Conservation (phyloP, 2,797 vertebrate genomes). For the Myotis myotis region DNA sequence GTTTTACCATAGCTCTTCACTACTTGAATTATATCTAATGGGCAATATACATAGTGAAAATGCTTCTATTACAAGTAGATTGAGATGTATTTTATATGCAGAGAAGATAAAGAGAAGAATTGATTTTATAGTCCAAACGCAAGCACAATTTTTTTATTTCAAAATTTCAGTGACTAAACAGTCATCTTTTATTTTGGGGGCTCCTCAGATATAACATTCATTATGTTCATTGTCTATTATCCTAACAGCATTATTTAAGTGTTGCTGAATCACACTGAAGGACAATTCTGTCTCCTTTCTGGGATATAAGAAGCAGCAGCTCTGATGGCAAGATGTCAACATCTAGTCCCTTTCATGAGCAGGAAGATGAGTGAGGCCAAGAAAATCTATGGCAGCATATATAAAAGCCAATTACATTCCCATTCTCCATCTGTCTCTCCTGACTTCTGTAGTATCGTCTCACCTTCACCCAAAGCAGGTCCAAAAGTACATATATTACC, state of each 20-base stretch:
- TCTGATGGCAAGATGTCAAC: not conserved
- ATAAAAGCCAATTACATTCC: not conserved
- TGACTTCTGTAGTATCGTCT: not conserved
- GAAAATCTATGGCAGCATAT: not conserved
- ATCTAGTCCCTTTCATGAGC: not conserved
- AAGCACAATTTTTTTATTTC: not conserved
- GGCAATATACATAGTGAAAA: not conserved
- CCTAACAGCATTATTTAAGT: not conserved
- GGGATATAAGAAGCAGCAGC: not conserved
- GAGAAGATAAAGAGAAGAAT: not conserved
- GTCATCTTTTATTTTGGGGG: not conserved
- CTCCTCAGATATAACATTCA: not conserved
- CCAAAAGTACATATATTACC: not conserved
- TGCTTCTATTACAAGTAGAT: not conserved
- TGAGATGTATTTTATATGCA: not conserved
- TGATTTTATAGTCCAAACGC: not conserved
- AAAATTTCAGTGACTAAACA: not conserved
- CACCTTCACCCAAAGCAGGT: not conserved
- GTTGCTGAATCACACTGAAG: not conserved
- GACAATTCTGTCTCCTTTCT: not conserved
- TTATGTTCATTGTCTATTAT: not conserved
- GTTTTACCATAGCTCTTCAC: not conserved
- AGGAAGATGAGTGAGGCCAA: not conserved
- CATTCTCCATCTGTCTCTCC: not conserved
- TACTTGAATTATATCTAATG: not conserved